A percentile compares a stretch with the other conserved stretches of the same genome.
Conservation (phyloP, 2,888 invertebrate genomes). For the Nipponacmea schrenckii region DNA sequence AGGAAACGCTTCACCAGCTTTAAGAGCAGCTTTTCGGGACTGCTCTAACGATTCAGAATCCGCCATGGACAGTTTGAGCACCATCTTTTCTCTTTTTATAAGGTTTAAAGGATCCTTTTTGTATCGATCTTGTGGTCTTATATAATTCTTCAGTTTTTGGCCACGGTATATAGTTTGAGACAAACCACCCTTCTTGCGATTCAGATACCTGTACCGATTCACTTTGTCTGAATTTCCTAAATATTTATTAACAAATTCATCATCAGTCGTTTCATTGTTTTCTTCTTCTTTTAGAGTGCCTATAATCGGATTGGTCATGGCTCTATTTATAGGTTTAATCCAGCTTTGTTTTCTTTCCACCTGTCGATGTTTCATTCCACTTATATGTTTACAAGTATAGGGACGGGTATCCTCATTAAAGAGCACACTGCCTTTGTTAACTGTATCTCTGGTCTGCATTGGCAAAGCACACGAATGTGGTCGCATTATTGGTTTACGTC, state of each 20-base stretch:
- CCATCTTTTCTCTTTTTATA: constrained; percentile 11
- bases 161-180: constrained; percentile 11
- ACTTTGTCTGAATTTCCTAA: background rate
- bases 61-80: constrained; percentile 14
- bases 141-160: constrained; percentile 19
- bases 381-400: background rate
- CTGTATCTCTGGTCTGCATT: background rate
- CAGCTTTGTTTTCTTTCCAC: background rate
- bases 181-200: background rate
- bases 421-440: background rate
- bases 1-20: background rate
- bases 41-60: constrained; percentile 11
- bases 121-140: constrained; percentile 26
- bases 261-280: too few relatives aligned
- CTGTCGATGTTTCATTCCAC: background rate
- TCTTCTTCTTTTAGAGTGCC: background rate
- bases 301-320: background rate
- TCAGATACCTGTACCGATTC: background rate
- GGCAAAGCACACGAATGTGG: background rate
- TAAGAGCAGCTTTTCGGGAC: background rate
- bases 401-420: background rate
- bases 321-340: background rate
- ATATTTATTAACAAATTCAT: background rate
- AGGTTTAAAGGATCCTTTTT: constrained; percentile 13
- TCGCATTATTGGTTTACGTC: background rate